phyloP scores from a whole-genome alignment of 2,888 invertebrate species.

The Leptothorax acervorum region DNA sequence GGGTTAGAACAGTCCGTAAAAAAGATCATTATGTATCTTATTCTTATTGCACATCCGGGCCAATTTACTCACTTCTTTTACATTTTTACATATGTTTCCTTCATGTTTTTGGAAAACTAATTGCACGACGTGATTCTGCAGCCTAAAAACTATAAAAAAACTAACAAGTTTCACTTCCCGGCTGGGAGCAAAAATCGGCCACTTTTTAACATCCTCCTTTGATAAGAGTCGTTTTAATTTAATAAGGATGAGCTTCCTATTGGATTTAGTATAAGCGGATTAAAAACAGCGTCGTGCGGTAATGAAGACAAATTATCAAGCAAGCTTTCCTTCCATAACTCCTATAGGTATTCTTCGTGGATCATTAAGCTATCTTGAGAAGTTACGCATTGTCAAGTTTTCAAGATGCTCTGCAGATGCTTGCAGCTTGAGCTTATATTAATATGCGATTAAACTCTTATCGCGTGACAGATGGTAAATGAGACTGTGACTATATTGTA shows the following conservation, averaged over 20 bases:
- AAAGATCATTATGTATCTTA: too few relatives aligned
- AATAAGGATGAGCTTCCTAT: conserved; percentile 5
- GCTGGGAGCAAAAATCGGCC: too few relatives aligned
- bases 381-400: conserved; percentile 53
- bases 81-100: too few relatives aligned
- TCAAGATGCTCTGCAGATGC: conserved; percentile 28
- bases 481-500: conserved; percentile 61
- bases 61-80: too few relatives aligned
- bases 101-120: too few relatives aligned
- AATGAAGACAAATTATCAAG: conserved; percentile 53
- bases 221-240: conserved; percentile 31
- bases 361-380: conserved; percentile 16
- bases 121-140: too few relatives aligned
- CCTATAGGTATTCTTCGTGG: conserved; percentile 19
- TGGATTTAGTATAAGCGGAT: conserved; percentile 38
- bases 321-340: conserved; percentile 8
- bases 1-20: too few relatives aligned
- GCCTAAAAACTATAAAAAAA: too few relatives aligned
- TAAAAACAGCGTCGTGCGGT: conserved; percentile 35
- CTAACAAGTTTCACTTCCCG: too few relatives aligned
- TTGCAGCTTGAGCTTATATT: conserved; percentile 48
- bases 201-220: not conserved
- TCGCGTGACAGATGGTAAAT: conserved; percentile 58
- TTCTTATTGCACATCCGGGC: too few relatives aligned
- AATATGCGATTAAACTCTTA: conserved; percentile 63